phyloP scores from a whole-genome alignment of 1,140 invertebrate genomes.

The Heterodera carotae region DNA sequence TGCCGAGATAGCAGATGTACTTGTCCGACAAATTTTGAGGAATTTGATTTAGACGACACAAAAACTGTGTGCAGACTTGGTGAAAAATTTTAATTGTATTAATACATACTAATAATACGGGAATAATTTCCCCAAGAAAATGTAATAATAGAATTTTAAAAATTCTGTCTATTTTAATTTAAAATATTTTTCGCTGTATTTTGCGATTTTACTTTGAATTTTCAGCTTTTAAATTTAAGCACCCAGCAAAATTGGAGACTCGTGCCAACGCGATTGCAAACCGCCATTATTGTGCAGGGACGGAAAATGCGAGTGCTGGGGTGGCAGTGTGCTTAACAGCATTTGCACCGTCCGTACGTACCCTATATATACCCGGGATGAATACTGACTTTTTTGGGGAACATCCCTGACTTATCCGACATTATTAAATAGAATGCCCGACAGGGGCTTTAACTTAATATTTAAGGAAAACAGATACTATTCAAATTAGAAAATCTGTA shows the following conservation, averaged over 20 bases:
- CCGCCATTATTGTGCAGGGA: slow-evolving; percentile 63
- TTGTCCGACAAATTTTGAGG: slow-evolving; percentile 66
- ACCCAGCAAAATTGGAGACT: slow-evolving; percentile 62
- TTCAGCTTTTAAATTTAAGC: slow-evolving; percentile 44
- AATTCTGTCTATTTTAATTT: no score
- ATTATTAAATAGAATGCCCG: slow-evolving; percentile 6
- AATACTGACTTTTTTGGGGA: no score
- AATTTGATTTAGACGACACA: slow-evolving; percentile 59
- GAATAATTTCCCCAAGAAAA: no score
- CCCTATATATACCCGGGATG: no score
- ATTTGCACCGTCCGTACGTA: slow-evolving; percentile 64
- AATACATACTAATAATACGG: no score
- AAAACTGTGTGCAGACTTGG: slow-evolving; percentile 61
- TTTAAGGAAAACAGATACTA: no score
- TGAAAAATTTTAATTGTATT: slow-evolving; percentile 33
- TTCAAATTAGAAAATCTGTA: no score
- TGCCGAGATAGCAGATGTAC: slow-evolving; percentile 60
- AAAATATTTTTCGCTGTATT: no score
- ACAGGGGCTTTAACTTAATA: no score
- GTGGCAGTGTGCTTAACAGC: slow-evolving; percentile 63
- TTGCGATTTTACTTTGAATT: slow-evolving; percentile 27
- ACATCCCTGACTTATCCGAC: no score
- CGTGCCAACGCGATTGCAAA: slow-evolving; percentile 64
- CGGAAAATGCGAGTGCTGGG: slow-evolving; percentile 65
- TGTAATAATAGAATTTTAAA: no score